A percentile compares a stretch with the other conserved stretches of the same genome.
Conservation (phyloP, 2,113 vertebrate genomes). For the Daphoenositta chrysoptera region DNA sequence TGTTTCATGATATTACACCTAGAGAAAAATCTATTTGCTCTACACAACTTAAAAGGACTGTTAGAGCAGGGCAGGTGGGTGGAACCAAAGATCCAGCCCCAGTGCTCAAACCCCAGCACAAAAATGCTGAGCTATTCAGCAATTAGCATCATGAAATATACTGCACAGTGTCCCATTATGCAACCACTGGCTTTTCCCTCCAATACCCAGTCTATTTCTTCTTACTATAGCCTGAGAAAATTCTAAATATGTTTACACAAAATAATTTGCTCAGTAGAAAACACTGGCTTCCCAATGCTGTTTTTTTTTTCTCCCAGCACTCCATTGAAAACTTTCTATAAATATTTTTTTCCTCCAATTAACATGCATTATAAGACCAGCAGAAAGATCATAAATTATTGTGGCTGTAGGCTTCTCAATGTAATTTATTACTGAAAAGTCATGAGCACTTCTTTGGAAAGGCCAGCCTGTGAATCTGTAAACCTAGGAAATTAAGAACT, state of each 20-base stretch:
- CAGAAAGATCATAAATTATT: constrained; percentile 42
- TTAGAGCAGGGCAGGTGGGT: too few relatives aligned
- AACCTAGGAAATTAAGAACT: constrained; percentile 49
- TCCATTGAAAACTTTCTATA: neutral
- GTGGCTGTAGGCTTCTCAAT: constrained; percentile 6
- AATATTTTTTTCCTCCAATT: constrained; percentile 42
- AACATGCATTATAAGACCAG: neutral
- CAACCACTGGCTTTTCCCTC: neutral
- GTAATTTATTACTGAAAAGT: constrained; percentile 51
- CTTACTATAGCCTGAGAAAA: neutral
- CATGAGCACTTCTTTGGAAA: neutral
- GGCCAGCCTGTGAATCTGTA: constrained; percentile 52
- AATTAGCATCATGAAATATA: neutral
- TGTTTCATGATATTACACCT: neutral
- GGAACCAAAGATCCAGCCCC: neutral
- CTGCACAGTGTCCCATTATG: neutral
- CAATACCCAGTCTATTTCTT: neutral
- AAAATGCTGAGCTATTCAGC: neutral
- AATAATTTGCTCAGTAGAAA: neutral
- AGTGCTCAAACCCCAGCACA: neutral
- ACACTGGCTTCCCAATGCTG: neutral
- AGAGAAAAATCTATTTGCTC: neutral
- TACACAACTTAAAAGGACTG: neutral
- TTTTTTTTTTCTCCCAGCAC: neutral
- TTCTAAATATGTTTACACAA: neutral